phyloP scores from a whole-genome alignment of 2,888 invertebrate genomes.

The Caenorhabditis macrosperma region DNA sequence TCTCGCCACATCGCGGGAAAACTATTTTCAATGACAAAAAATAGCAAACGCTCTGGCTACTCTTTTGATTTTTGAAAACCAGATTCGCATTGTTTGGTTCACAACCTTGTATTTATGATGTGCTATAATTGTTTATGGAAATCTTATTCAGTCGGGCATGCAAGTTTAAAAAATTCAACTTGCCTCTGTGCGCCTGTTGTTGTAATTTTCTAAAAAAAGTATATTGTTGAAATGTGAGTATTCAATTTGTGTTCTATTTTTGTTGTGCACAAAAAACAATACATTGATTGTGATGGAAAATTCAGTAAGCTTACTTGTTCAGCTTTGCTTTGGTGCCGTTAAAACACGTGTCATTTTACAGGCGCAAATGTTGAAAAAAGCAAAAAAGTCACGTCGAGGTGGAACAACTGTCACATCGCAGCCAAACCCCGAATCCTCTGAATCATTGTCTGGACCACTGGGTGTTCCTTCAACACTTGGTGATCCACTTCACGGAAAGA shows the following conservation, averaged over 20 bases:
- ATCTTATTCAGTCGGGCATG: too few species aligned
- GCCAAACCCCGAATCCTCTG: slow-evolving; percentile 71
- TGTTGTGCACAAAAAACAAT: neutral
- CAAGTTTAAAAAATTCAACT: too few species aligned
- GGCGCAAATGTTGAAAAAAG: slow-evolving; percentile 99
- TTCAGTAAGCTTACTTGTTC: neutral
- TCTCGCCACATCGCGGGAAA: too few species aligned
- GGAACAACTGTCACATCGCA: slow-evolving; percentile 58
- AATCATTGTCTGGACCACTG: slow-evolving; percentile 66
- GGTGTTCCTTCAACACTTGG: slow-evolving; percentile 67
- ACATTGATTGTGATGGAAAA: neutral
- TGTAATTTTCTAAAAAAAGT: too few species aligned
- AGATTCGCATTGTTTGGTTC: too few species aligned
- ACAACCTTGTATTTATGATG: too few species aligned
- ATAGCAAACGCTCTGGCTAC: too few species aligned
- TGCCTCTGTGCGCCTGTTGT: too few species aligned
- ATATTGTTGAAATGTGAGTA: too few species aligned
- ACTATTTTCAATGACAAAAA: too few species aligned
- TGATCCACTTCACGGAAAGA: slow-evolving; percentile 70
- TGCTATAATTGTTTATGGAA: too few species aligned
- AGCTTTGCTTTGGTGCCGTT: slow-evolving; percentile 58
- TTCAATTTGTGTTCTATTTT: neutral
- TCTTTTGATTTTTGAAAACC: too few species aligned
- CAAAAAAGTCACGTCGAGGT: slow-evolving; percentile 84
- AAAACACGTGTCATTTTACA: slow-evolving; percentile 81